These are phyloP conservation scores for Caenorhabditis briggsae DNA, from an alignment of 1,140 invertebrate species.

Conservation along the genomic window DNA sequence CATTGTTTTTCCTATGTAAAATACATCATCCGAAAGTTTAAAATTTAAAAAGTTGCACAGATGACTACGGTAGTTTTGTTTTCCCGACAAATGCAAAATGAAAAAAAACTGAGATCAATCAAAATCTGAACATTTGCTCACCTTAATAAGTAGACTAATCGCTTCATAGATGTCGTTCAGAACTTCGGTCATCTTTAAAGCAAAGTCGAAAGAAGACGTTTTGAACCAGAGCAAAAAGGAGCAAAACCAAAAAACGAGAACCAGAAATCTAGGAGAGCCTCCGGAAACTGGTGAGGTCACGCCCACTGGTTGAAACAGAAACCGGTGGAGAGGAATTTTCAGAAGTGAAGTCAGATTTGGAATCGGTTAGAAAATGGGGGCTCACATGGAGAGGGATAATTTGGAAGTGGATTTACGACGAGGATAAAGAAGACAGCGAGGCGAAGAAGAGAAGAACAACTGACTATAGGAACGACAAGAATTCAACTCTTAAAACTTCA, in stretches of 20 bases:
- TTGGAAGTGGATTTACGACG: slow-evolving; percentile 23
- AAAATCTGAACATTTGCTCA: not conserved
- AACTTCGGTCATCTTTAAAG: slow-evolving; percentile 23
- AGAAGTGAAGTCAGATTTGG: not conserved
- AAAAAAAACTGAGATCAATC: not conserved
- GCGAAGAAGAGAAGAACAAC: not conserved
- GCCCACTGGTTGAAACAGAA: slow-evolving; percentile 37
- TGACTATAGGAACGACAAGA: not conserved
- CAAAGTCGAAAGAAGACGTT: not conserved
- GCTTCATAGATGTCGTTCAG: slow-evolving; percentile 45
- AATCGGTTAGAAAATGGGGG: not conserved
- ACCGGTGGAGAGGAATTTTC: not conserved
- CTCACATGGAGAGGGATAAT: slow-evolving; percentile 39
- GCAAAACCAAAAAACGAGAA: slow-evolving; percentile 6
- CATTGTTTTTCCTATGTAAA: too few species aligned
- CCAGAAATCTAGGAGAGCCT: slow-evolving; percentile 3
- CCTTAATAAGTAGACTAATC: slow-evolving; percentile 45
- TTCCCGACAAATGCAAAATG: too few species aligned
- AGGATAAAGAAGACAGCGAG: not conserved
- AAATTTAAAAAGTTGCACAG: too few species aligned
- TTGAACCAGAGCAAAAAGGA: not conserved
- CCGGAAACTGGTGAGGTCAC: slow-evolving; percentile 3
- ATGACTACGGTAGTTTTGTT: not conserved
- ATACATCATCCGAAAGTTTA: too few species aligned
- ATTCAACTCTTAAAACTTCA: slow-evolving; percentile 4